phyloP scores from a whole-genome alignment of 1,140 invertebrate species.

The Cotesia chilonis region DNA sequence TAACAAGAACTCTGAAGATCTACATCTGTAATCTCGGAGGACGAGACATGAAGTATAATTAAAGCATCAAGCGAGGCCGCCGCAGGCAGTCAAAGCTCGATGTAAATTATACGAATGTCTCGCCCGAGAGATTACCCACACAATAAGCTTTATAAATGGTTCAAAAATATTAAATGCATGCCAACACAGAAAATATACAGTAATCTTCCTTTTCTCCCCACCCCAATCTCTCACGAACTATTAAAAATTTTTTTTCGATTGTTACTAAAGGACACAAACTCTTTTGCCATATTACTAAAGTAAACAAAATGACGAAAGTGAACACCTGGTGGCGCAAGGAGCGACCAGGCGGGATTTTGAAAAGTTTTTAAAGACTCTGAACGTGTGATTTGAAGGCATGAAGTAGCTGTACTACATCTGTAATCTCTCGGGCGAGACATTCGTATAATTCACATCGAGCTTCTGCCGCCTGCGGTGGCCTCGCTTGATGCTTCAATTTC shows the following conservation, averaged over 20 bases:
- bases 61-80: conserved; percentile 19
- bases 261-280: neutral
- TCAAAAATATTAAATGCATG: neutral
- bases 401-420: too few species aligned
- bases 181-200: too few species aligned
- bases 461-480: too few species aligned
- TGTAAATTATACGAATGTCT: conserved; percentile 23
- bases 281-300: too few species aligned
- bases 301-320: conserved; percentile 8
- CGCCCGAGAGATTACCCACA: conserved; percentile 27
- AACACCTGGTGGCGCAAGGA: neutral
- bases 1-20: conserved; percentile 6
- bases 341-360: neutral
- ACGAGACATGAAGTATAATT: conserved; percentile 20
- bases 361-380: neutral
- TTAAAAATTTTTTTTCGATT: neutral
- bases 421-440: too few species aligned
- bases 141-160: neutral
- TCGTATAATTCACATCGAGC: too few species aligned
- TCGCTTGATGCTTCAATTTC: too few species aligned
- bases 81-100: conserved; percentile 20
- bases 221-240: neutral
- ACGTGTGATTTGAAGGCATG: too few species aligned
- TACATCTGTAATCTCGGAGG: conserved; percentile 21
- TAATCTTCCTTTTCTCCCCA: neutral